Evolutionary conservation across 1,140 invertebrate species (phyloP).

Genomic region (Pseudomyrmex pallidus): DNA sequence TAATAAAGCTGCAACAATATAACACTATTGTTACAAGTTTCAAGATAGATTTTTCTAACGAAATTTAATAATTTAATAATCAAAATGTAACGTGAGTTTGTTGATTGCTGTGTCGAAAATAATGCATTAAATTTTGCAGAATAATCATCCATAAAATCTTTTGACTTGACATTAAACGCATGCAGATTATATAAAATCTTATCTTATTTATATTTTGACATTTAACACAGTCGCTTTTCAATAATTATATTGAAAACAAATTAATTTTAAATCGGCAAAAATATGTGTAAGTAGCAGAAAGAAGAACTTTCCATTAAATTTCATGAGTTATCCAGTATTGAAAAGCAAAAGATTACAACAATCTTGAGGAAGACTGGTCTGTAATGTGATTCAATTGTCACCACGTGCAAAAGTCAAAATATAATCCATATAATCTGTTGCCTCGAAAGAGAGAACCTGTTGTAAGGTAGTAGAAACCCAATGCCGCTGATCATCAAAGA

Average conservation of each 20-base stretch:
- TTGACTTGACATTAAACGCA: no score
- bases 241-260: neutral
- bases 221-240: neutral
- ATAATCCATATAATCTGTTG: constrained; percentile 26
- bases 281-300: neutral
- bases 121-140: neutral
- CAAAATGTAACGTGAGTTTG: neutral
- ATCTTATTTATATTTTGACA: neutral
- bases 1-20: constrained; percentile 90
- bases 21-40: neutral
- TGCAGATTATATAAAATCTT: no score
- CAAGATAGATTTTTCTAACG: neutral
- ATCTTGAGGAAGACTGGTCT: neutral
- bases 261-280: neutral
- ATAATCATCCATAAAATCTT: neutral
- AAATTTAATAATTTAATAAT: neutral
- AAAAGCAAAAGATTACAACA: neutral
- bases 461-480: constrained; percentile 95
- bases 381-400: constrained; percentile 8
- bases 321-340: neutral
- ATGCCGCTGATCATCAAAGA: constrained; percentile 94
- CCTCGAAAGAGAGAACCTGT: constrained; percentile 88
- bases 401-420: neutral
- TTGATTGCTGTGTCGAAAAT: neutral
- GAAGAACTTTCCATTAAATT: neutral